Evolutionary conservation across 2,888 invertebrate species (phyloP).

Genomic region (Calliphora vomitoria): DNA sequence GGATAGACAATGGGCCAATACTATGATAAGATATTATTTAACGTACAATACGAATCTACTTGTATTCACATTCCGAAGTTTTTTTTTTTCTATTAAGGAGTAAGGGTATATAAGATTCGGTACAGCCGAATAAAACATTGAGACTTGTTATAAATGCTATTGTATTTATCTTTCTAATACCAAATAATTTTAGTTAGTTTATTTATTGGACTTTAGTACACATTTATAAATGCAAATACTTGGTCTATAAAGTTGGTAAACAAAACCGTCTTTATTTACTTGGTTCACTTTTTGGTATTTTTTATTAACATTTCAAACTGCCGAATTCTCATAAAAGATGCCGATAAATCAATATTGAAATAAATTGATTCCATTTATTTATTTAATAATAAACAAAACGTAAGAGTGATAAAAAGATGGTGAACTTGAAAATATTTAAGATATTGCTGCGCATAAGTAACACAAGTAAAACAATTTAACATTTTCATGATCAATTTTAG

Average conservation of each 20-base stretch:
- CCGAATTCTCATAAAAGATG: conserved; percentile 11
- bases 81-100: no score
- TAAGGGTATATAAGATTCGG: no score
- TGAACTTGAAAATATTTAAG: neutral
- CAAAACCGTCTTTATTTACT: neutral
- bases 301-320: conserved; percentile 27
- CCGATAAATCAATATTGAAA: conserved; percentile 56
- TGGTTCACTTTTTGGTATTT: neutral
- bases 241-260: conserved; percentile 40
- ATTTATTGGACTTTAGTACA: neutral
- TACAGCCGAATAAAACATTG: no score
- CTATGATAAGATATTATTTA: no score
- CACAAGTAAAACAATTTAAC: no score
- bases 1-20: no score
- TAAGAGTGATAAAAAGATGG: neutral
- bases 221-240: conserved; percentile 25
- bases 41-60: no score
- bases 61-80: no score
- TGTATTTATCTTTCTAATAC: no score
- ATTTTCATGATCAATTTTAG: no score
- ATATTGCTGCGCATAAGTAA: no score
- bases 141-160: no score
- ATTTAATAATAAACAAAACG: conserved; percentile 13
- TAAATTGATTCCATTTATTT: conserved; percentile 6
- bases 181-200: neutral